Evolutionary conservation across 1,140 invertebrate genomes (phyloP).

Genomic region (Anthonomus grandis): DNA sequence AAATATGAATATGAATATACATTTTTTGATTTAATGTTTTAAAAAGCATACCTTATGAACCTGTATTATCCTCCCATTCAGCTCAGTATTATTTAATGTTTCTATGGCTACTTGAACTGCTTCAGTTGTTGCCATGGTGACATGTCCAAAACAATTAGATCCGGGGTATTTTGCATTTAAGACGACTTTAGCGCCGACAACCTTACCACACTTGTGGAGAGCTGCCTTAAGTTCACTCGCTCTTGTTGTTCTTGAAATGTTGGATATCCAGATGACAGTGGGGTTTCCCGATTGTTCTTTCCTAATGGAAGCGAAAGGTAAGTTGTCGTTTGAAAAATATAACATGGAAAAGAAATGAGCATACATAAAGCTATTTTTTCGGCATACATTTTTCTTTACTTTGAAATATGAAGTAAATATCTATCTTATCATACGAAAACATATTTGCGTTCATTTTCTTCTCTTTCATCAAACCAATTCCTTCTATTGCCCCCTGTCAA

Average conservation of each 20-base stretch:
- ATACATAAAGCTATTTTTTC: no score
- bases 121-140: conserved; percentile 85
- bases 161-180: conserved; percentile 89
- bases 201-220: conserved; percentile 91
- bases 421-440: neutral
- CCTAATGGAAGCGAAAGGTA: conserved; percentile 4
- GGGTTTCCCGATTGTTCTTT: conserved; percentile 39
- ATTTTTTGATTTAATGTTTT: no score
- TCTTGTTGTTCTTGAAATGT: conserved; percentile 80
- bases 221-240: conserved; percentile 89
- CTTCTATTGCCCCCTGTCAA: neutral
- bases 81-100: conserved; percentile 82
- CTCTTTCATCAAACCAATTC: neutral
- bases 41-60: conserved; percentile 87
- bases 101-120: conserved; percentile 89
- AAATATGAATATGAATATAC: no score
- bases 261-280: conserved; percentile 88
- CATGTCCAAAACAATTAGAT: conserved; percentile 90
- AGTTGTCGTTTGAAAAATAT: neutral
- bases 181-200: conserved; percentile 93
- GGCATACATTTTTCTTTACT: neutral
- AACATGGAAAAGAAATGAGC: neutral
- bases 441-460: neutral
- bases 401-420: neutral
- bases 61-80: conserved; percentile 90